Evolutionary conservation across 2,888 invertebrate species (phyloP), one percentile per base, ranked within the genome.

Genomic region (Merodon equestris): DNA sequence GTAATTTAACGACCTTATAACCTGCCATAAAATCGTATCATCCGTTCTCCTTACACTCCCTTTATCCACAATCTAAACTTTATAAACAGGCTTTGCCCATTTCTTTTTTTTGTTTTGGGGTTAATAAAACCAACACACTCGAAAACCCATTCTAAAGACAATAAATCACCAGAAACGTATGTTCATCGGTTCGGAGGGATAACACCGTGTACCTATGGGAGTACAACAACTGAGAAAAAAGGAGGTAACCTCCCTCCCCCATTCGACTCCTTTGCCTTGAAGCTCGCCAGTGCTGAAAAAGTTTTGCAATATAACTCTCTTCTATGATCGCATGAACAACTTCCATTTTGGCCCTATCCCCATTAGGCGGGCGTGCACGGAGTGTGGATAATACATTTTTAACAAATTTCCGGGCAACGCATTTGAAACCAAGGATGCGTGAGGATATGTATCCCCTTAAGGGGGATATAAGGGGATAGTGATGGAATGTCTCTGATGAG

Each of bases 261-360:
- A 5, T 40, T 3, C 40, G 9, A 36, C 10, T 36, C 38, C 36
- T 48, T 44, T 63, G 48, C 51, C 44, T 45, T 45, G 45, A 27
- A 27, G 7, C 27, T 40, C 10, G 40, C 40, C 12, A 40, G 57
- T 58, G 63, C 54, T 64, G 68, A 50, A 53, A 64, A 74, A 79
- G 57, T 79, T 79, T 79, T 9, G 68, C 64, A 79, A 79, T 79
- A 79, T 73, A 79, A 79, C 68, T 79, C 77, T 63, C 68, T 68
- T 60, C 68, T 68, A 60, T 79, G 79, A 79, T 74, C 79, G 73
- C 74, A 64, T 70, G 79, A 79, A 70, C 50, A 68, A 74, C 54
- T 74, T 74, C 68, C 64, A 70, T 68, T 79, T 64, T 63, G 7
- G 64, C 60, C 64, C 50, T 64, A 79, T 74, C 40, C 73, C 74